phyloP scores from a whole-genome alignment of 2,888 invertebrate species.

The Microctonus aethiopoides region DNA sequence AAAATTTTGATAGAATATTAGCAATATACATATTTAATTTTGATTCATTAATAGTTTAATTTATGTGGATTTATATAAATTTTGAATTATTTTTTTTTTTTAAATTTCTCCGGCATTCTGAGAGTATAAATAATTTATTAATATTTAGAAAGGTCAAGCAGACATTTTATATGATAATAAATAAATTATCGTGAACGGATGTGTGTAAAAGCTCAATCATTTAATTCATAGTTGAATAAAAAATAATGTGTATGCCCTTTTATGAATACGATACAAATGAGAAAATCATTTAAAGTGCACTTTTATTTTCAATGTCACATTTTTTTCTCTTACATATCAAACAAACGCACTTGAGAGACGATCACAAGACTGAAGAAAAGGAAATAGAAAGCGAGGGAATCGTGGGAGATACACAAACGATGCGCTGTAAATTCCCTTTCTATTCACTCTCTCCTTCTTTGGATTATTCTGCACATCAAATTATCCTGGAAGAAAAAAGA shows the following conservation, averaged over 20 bases:
- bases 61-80: no score
- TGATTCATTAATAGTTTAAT: no score
- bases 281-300: background rate
- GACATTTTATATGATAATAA: background rate
- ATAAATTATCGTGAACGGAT: background rate
- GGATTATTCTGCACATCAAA: background rate
- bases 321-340: background rate
- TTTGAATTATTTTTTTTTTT: no score
- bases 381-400: constrained; percentile 41
- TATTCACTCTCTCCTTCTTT: constrained; percentile 24
- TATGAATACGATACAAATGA: background rate
- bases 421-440: constrained; percentile 16
- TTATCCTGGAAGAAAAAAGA: constrained; percentile 1
- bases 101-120: no score
- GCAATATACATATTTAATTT: no score
- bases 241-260: background rate
- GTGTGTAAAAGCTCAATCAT: background rate
- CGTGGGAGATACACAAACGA: constrained; percentile 36
- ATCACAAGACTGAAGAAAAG: constrained; percentile 21
- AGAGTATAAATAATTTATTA: no score
- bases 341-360: constrained; percentile 1
- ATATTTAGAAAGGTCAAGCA: no score
- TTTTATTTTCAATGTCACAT: constrained; percentile 2
- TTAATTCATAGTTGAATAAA: background rate
- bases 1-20: no score